A percentile compares a stretch with the other conserved stretches of the same genome.
These are phyloP conservation scores for Acanthopleura granulata DNA, from an alignment of 2,888 invertebrate genomes.

Conservation along the genomic window DNA sequence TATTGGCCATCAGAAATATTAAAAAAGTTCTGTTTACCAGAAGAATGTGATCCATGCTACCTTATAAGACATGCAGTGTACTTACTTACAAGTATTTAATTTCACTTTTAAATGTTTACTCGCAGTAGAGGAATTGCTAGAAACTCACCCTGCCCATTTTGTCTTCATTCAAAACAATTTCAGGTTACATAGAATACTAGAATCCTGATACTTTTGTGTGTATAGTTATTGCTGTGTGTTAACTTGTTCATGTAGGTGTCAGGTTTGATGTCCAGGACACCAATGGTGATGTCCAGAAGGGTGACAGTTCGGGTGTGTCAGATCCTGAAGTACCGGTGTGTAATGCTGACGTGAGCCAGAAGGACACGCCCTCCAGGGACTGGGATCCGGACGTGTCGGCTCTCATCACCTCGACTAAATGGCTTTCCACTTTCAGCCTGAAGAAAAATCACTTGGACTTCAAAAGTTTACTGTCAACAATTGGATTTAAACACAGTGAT, in stretches of 20 bases:
- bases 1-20: too few species aligned
- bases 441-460: slow-evolving; percentile 61
- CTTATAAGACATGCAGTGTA: too few species aligned
- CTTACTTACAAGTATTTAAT: too few species aligned
- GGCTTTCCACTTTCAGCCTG: slow-evolving; percentile 66
- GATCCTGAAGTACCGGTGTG: neutral
- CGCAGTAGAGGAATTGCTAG: too few species aligned
- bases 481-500: slow-evolving; percentile 67
- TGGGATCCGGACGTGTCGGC: slow-evolving; percentile 65
- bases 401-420: slow-evolving; percentile 59
- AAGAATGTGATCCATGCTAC: too few species aligned
- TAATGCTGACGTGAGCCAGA: slow-evolving; percentile 33
- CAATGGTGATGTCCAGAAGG: slow-evolving; percentile 30
- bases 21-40: too few species aligned
- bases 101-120: too few species aligned
- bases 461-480: slow-evolving; percentile 56
- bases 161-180: too few species aligned
- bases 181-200: too few species aligned
- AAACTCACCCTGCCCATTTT: too few species aligned
- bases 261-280: slow-evolving; percentile 50
- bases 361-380: slow-evolving; percentile 47
- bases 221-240: too few species aligned
- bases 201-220: too few species aligned
- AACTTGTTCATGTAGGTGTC: slow-evolving; percentile 39
- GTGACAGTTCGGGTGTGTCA: neutral